phyloP scores from a whole-genome alignment of 2,797 vertebrate genomes.

The Anguilla anguilla region DNA sequence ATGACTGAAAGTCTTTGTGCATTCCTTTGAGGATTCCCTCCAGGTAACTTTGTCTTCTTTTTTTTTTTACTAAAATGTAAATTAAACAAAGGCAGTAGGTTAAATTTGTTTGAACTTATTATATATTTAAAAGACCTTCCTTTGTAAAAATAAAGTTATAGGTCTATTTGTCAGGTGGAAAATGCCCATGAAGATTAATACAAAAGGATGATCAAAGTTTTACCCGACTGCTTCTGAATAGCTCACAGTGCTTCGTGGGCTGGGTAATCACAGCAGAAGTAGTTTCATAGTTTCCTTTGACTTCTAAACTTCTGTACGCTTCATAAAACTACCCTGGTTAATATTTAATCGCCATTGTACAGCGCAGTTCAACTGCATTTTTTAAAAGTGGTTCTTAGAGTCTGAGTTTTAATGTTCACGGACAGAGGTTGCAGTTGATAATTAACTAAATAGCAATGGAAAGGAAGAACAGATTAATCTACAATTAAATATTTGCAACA shows the following conservation, averaged over 20 bases:
- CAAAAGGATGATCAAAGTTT: conserved; percentile 18
- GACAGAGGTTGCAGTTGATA: too few relatives aligned
- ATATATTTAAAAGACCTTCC: neutral
- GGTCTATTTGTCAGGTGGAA: conserved; percentile 12
- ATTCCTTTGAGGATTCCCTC: neutral
- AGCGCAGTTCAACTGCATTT: neutral
- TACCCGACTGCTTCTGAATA: conserved; percentile 19
- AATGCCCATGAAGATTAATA: conserved; percentile 27
- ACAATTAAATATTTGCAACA: too few relatives aligned
- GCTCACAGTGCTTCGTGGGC: neutral
- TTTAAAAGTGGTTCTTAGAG: neutral
- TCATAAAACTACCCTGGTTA: neutral
- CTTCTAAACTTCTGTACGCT: neutral
- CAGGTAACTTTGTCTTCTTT: neutral
- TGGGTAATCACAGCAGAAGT: neutral
- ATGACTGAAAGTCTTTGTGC: neutral
- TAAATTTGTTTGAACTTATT: conserved; percentile 15
- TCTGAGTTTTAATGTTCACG: neutral
- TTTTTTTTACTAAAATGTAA: neutral
- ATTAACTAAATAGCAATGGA: too few relatives aligned
- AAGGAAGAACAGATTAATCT: too few relatives aligned
- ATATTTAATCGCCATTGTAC: neutral
- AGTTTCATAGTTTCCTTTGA: neutral
- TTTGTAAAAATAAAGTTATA: neutral
- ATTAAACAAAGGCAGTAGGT: neutral